phyloP scores from a whole-genome alignment of 2,113 vertebrate genomes.

The Mixornis gularis region DNA sequence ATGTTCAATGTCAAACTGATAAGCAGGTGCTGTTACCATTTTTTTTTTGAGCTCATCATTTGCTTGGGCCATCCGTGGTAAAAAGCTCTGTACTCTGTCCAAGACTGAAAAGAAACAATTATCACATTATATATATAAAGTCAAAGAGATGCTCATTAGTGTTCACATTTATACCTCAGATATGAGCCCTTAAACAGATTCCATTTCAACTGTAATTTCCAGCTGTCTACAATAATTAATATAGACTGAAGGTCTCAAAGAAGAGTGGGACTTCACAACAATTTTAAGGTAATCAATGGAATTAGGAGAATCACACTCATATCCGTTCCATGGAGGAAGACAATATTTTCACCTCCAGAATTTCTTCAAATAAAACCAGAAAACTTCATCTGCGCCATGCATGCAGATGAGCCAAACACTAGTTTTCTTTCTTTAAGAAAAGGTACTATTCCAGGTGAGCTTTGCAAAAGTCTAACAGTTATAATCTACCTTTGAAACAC shows the following conservation, averaged over 20 bases:
- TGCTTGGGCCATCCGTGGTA: conserved; percentile 87
- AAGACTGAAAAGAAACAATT: conserved; percentile 73
- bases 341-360: background rate
- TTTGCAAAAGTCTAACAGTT: background rate
- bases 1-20: conserved; percentile 84
- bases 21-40: conserved; percentile 74
- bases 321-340: background rate
- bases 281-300: background rate
- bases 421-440: background rate
- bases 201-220: background rate
- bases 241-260: background rate
- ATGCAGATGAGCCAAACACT: background rate
- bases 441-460: background rate
- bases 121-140: background rate
- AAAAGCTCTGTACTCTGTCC: conserved; percentile 83
- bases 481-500: background rate
- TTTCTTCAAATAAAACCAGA: background rate
- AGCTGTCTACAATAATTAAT: background rate
- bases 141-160: background rate
- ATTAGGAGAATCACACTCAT: background rate
- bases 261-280: background rate
- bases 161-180: background rate
- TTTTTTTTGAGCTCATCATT: conserved; percentile 83
- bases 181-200: background rate
- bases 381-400: background rate